Conservation (phyloP, 2,888 invertebrate genomes). For the Drosophila longiperda region DNA sequence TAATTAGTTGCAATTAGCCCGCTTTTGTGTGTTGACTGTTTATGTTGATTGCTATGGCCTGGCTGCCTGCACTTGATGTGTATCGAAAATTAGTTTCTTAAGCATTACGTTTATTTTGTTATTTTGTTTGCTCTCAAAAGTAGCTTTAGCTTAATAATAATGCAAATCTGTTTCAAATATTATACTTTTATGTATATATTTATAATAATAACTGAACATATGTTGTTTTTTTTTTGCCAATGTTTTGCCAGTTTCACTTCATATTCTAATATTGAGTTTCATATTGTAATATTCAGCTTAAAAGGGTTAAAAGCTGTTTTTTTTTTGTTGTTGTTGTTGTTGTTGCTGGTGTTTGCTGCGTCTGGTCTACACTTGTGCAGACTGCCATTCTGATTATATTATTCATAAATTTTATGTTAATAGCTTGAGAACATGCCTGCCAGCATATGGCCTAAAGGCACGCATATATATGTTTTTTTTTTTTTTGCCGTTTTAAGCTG, state of each 20-base stretch:
- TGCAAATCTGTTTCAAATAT: background rate
- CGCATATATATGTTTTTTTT: constrained; percentile 1
- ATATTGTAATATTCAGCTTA: no score
- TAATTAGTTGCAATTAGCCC: constrained; percentile 65
- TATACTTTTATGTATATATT: background rate
- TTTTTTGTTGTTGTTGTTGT: background rate
- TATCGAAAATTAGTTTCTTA: background rate
- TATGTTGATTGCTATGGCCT: constrained; percentile 25
- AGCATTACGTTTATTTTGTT: background rate
- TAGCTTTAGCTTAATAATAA: background rate
- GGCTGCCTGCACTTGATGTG: constrained; percentile 29
- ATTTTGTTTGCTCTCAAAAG: background rate
- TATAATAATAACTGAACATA: constrained; percentile 10
- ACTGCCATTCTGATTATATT: constrained; percentile 53
- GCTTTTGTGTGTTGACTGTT: constrained; percentile 11
- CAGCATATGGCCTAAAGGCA: constrained; percentile 39
- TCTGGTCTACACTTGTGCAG: constrained; percentile 48
- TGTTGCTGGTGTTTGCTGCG: constrained; percentile 18
- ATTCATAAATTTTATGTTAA: constrained; percentile 75
- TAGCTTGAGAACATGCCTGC: constrained; percentile 48
- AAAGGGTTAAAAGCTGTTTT: background rate
- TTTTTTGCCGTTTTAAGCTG: constrained; percentile 25
- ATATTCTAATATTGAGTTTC: no score
- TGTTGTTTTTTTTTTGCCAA: constrained; percentile 25
- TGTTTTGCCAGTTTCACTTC: constrained; percentile 20